These are phyloP conservation scores for Catharus fuscescens DNA, from an alignment of 2,113 vertebrate genomes.

Conservation along the genomic window DNA sequence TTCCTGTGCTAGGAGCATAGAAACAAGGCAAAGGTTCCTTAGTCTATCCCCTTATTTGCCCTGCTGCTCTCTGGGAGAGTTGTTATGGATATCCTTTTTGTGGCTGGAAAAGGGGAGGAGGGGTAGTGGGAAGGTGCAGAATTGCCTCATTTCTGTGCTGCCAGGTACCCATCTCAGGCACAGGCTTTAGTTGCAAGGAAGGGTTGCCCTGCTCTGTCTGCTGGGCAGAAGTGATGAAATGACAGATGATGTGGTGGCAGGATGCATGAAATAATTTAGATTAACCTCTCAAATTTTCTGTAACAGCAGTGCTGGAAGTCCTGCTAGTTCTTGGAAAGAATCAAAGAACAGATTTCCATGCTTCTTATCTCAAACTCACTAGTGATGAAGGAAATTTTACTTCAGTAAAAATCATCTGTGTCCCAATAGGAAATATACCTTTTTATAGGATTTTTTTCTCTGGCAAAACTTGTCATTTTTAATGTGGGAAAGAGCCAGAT, in stretches of 20 bases:
- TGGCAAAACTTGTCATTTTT: conserved; percentile 23
- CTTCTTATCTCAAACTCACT: neutral
- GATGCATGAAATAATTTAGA: conserved; percentile 2
- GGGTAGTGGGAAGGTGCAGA: neutral
- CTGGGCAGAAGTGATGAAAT: neutral
- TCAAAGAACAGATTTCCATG: conserved; percentile 36
- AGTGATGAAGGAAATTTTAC: conserved; percentile 4
- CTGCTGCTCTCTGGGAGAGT: neutral
- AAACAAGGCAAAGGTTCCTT: neutral
- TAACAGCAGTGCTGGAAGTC: neutral
- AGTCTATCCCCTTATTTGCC: neutral
- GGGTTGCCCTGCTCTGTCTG: neutral
- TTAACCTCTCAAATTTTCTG: conserved; percentile 5
- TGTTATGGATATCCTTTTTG: neutral
- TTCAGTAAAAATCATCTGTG: conserved; percentile 19
- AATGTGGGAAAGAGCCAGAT: conserved; percentile 26
- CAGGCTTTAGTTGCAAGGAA: neutral
- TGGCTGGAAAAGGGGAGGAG: neutral
- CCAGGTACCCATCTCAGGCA: neutral
- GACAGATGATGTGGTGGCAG: neutral
- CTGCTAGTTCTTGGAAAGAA: conserved; percentile 22
- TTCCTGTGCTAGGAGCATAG: neutral
- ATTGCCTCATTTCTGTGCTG: fast-evolving
- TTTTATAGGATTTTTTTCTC: conserved; percentile 37
- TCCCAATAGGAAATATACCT: conserved; percentile 12